phyloP scores from a whole-genome alignment of 2,113 vertebrate species.

The Sialia sialis region DNA sequence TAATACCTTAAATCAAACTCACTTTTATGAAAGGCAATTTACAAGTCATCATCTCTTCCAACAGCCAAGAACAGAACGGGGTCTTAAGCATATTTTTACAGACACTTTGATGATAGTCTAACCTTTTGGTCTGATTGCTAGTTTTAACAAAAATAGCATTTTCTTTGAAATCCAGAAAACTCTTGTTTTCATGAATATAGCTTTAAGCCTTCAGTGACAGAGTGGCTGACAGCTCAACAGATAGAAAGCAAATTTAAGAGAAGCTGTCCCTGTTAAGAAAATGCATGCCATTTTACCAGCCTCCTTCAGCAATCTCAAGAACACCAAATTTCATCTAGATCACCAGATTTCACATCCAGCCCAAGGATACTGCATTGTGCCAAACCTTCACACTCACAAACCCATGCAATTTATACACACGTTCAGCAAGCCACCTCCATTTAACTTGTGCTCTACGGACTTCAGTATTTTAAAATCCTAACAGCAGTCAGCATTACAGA shows the following conservation, averaged over 20 bases:
- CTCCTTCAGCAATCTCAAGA: background rate
- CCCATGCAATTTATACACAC: background rate
- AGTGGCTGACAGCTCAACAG: slow-evolving; percentile 4
- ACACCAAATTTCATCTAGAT: background rate
- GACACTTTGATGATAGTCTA: slow-evolving; percentile 27
- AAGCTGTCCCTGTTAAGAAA: background rate
- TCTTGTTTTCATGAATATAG: background rate
- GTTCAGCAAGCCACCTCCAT: background rate
- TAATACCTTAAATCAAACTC: slow-evolving; percentile 77
- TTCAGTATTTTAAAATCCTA: background rate
- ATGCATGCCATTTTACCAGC: background rate
- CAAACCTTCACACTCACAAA: background rate
- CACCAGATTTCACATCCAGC: background rate
- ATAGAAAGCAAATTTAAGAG: background rate
- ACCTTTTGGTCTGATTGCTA: slow-evolving; percentile 30
- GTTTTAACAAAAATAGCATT: slow-evolving; percentile 1
- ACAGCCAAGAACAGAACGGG: slow-evolving; percentile 27
- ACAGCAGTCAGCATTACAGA: background rate
- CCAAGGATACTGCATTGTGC: background rate
- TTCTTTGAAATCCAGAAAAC: slow-evolving; percentile 23
- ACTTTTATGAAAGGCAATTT: slow-evolving; percentile 66
- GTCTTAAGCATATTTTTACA: slow-evolving; percentile 58
- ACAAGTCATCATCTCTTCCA: slow-evolving; percentile 31
- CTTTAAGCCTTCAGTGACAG: slow-evolving; percentile 7
- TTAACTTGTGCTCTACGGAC: background rate